These are phyloP conservation scores for Sylvilagus floridanus DNA, from an alignment of 2,797 vertebrate species.

Conservation along the genomic window DNA sequence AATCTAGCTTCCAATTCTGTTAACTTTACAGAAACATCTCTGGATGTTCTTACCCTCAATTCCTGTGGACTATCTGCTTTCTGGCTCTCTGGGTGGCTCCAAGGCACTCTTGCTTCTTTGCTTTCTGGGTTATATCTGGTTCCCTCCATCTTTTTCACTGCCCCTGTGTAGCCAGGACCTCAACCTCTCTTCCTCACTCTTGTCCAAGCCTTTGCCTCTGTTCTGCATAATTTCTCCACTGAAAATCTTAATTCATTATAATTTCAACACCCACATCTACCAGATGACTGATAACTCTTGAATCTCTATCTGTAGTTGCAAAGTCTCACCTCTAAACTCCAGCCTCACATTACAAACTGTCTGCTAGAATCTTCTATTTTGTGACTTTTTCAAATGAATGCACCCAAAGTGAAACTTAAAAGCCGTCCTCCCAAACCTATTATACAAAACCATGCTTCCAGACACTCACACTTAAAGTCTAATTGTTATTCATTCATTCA, in stretches of 20 bases:
- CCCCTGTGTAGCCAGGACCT: not conserved
- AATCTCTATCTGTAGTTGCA: not conserved
- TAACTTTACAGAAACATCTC: not conserved
- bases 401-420: not conserved
- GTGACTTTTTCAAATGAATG: not conserved
- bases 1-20: not conserved
- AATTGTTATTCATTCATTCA: constrained; percentile 4
- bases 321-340: not conserved
- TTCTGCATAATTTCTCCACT: not conserved
- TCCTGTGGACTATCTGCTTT: not conserved
- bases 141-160: not conserved
- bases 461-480: not conserved
- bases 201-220: not conserved
- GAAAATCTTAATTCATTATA: constrained; percentile 1
- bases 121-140: not conserved
- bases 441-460: not conserved
- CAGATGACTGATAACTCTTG: not conserved
- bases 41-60: not conserved
- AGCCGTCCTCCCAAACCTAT: not conserved
- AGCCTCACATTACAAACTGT: not conserved
- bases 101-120: not conserved
- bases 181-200: not conserved
- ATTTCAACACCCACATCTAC: not conserved
- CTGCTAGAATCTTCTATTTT: not conserved
- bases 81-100: not conserved